Conservation (phyloP, 2,888 invertebrate species). For the Epirrhoe tristata region DNA sequence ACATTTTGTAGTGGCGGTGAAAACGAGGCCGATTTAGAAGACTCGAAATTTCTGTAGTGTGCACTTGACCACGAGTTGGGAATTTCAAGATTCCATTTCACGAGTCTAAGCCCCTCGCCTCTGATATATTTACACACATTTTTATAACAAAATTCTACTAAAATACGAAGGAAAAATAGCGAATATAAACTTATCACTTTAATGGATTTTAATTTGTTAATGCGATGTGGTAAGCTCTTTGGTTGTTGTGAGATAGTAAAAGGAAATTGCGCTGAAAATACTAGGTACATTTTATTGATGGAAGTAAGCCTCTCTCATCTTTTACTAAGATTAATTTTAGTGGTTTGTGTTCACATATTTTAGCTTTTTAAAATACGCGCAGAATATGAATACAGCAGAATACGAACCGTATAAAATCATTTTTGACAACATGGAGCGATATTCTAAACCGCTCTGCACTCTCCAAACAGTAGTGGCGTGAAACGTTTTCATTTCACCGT, state of each 20-base stretch:
- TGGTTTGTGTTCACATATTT: conserved; percentile 16
- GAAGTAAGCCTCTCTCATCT: conserved; percentile 18
- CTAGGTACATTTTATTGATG: conserved; percentile 22
- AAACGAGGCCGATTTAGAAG: conserved; percentile 51
- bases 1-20: conserved; percentile 47
- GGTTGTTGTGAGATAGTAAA: conserved; percentile 41
- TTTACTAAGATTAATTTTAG: conserved; percentile 23
- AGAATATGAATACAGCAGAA: not conserved
- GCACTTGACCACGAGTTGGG: conserved; percentile 49
- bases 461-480: conserved; percentile 52
- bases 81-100: conserved; percentile 50
- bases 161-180: conserved; percentile 37
- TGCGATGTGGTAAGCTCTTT: conserved; percentile 42
- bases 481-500: conserved; percentile 65
- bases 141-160: conserved; percentile 38
- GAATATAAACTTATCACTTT: conserved; percentile 44
- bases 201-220: conserved; percentile 48
- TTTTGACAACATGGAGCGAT: conserved; percentile 43
- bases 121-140: conserved; percentile 47
- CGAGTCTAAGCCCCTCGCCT: conserved; percentile 40
- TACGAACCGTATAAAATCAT: conserved; percentile 24
- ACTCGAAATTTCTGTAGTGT: conserved; percentile 52
- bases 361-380: not conserved
- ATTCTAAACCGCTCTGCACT: conserved; percentile 51
- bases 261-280: conserved; percentile 39